Evolutionary conservation across 2,888 invertebrate genomes (phyloP).

Genomic region (Pedicia rivosa): DNA sequence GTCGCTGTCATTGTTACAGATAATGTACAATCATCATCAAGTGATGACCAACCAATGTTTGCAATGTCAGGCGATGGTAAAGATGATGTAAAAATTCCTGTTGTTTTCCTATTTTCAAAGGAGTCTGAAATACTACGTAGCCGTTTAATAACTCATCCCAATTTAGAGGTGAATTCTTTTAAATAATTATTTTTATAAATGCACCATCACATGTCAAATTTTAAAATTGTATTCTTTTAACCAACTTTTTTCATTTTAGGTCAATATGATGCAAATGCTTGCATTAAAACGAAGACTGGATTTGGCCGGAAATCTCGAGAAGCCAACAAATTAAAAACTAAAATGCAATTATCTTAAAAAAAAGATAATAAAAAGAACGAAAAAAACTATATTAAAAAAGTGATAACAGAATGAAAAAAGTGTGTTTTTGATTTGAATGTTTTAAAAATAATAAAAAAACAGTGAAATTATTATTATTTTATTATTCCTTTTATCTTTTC

Average conservation of each 20-base stretch:
- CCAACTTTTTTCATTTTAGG: not conserved
- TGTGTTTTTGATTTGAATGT: no score
- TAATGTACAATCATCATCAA: constrained; percentile 60
- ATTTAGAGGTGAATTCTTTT: constrained; percentile 25
- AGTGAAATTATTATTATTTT: no score
- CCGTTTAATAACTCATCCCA: constrained; percentile 38
- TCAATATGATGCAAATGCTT: constrained; percentile 29
- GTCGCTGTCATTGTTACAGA: constrained; percentile 73
- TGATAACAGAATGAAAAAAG: no score
- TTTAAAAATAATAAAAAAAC: no score
- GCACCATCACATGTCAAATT: not conserved
- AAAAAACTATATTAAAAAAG: no score
- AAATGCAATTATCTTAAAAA: no score
- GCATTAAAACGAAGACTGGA: constrained; percentile 22
- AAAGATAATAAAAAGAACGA: no score
- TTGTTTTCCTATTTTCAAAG: constrained; percentile 73
- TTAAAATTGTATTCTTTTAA: no score
- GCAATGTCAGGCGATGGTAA: constrained; percentile 93
- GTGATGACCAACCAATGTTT: constrained; percentile 67
- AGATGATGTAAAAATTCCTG: constrained; percentile 72
- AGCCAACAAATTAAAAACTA: no score
- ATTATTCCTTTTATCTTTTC: no score
- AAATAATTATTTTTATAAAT: not conserved
- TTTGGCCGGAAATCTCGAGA: no score
- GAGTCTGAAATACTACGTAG: constrained; percentile 56